phyloP scores from a whole-genome alignment of 2,888 invertebrate species.

The Eustalomyia histrio region DNA sequence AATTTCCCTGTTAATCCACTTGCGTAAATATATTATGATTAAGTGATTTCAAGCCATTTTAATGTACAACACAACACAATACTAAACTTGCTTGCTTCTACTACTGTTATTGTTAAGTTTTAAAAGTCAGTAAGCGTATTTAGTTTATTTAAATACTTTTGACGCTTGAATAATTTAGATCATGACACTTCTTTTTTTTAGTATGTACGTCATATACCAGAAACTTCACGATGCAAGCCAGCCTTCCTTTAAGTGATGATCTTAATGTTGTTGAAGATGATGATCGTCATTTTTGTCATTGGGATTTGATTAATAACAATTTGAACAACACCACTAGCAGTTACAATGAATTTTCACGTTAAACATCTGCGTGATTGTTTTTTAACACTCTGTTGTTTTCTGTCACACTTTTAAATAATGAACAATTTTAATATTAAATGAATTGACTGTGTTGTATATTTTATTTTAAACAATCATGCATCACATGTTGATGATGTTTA shows the following conservation, averaged over 20 bases:
- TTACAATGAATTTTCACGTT: constrained; percentile 55
- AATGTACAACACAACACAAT: neutral
- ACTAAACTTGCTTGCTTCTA: neutral
- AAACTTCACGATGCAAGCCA: neutral
- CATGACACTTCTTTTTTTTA: neutral
- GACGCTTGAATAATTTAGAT: constrained; percentile 19
- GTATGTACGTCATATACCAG: neutral
- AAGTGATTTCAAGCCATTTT: neutral
- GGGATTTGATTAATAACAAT: constrained; percentile 24
- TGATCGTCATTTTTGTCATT: constrained; percentile 20
- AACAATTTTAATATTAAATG: constrained; percentile 49
- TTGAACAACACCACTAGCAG: constrained; percentile 10
- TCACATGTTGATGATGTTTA: constrained; percentile 46
- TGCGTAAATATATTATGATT: neutral
- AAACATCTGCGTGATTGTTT: constrained; percentile 62
- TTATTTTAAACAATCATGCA: neutral
- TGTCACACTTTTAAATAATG: constrained; percentile 50
- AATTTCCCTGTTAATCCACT: neutral
- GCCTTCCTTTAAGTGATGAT: constrained; percentile 15
- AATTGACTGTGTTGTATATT: constrained; percentile 12
- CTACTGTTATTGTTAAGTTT: neutral
- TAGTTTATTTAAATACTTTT: neutral
- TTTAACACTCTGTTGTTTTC: constrained; percentile 34
- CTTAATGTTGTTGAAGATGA: neutral
- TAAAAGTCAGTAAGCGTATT: neutral